A percentile compares a stretch with the other conserved stretches of the same genome.
Conservation (phyloP, 2,888 invertebrate genomes). For the Phaonia tiefii region DNA sequence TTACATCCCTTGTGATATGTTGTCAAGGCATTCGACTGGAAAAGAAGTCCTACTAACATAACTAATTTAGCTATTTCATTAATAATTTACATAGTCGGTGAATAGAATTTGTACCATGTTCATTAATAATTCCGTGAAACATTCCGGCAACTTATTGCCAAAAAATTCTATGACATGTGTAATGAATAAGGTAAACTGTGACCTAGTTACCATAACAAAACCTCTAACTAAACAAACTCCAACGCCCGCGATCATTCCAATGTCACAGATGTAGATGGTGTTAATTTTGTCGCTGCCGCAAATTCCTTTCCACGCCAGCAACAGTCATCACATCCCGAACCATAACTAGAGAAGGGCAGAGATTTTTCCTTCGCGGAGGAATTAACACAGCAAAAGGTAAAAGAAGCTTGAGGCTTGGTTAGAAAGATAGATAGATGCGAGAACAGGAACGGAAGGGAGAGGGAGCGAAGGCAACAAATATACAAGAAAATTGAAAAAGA, state of each 20-base stretch:
- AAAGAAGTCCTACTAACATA: too few species aligned
- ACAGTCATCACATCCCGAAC: not conserved
- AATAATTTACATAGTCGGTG: too few species aligned
- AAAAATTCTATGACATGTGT: too few species aligned
- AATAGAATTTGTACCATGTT: too few species aligned
- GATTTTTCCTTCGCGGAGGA: not conserved
- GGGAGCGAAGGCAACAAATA: not conserved
- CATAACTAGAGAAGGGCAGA: not conserved
- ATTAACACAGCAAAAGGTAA: not conserved
- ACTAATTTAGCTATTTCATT: too few species aligned
- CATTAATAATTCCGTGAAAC: too few species aligned
- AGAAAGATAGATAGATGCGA: not conserved
- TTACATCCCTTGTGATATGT: too few species aligned
- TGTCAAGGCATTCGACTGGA: too few species aligned
- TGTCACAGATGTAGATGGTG: not conserved
- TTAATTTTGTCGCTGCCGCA: not conserved
- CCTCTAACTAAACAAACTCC: conserved; percentile 11
- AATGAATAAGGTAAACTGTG: conserved; percentile 63
- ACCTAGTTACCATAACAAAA: conserved; percentile 55
- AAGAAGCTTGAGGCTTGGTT: conserved; percentile 12
- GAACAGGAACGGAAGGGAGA: too few species aligned
- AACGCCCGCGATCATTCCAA: not conserved
- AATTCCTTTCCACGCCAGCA: conserved; percentile 14
- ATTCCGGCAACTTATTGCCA: too few species aligned
- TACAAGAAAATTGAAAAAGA: conserved; percentile 21